Evolutionary conservation across 1,140 invertebrate species (phyloP).

Genomic region (Drosophila watanabei): DNA sequence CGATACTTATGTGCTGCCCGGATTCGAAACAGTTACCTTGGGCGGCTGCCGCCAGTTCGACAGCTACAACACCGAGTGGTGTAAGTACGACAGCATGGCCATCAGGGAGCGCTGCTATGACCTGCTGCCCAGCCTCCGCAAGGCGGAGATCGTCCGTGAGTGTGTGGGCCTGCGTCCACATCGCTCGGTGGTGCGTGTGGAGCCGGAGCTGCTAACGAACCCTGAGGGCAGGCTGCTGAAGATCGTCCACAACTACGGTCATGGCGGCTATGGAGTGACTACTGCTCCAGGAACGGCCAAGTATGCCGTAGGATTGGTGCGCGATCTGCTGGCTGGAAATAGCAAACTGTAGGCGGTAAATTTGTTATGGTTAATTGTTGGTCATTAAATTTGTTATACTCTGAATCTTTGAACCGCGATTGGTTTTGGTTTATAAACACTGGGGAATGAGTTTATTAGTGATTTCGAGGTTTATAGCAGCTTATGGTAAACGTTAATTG

Average conservation of each 20-base stretch:
- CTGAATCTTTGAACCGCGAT: conserved; percentile 35
- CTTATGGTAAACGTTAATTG: not conserved
- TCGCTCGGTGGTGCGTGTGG: conserved; percentile 91
- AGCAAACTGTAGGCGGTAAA: conserved; percentile 86
- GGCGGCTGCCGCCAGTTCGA: conserved; percentile 94
- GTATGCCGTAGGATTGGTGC: conserved; percentile 90
- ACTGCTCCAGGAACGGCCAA: conserved; percentile 94
- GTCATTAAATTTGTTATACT: conserved; percentile 45
- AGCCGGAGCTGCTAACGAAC: conserved; percentile 87
- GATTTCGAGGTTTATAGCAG: conserved; percentile 7
- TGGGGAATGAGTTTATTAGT: conserved; percentile 3
- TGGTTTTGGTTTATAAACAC: conserved; percentile 9
- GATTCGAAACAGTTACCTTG: conserved; percentile 90
- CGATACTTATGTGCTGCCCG: conserved; percentile 95
- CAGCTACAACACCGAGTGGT: conserved; percentile 90
- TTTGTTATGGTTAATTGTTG: conserved; percentile 18
- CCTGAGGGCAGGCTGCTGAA: conserved; percentile 86
- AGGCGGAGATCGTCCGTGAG: conserved; percentile 88
- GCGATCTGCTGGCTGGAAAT: conserved; percentile 86
- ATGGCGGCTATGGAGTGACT: conserved; percentile 95
- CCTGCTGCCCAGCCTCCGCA: conserved; percentile 90
- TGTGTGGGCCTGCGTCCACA: conserved; percentile 93
- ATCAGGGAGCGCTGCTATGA: conserved; percentile 91
- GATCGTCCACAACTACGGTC: conserved; percentile 96
- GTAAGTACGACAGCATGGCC: conserved; percentile 89